phyloP scores from a whole-genome alignment of 2,797 vertebrate species.

The Hapalemur alaotrensis region DNA sequence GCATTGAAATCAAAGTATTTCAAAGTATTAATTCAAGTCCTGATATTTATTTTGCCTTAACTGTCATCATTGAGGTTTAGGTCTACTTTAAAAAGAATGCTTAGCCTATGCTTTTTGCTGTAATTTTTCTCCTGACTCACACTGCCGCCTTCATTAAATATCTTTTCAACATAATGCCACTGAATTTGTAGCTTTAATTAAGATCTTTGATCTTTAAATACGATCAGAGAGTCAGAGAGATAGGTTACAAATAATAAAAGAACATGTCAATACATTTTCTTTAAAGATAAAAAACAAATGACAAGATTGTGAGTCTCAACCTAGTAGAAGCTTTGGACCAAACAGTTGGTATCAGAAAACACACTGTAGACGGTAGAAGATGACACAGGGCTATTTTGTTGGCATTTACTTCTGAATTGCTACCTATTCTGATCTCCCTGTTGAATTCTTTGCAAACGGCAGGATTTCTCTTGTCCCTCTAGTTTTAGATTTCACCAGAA shows the following conservation, averaged over 20 bases:
- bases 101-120: constrained; percentile 4
- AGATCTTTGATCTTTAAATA: not conserved
- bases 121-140: constrained; percentile 9
- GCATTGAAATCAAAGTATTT: not conserved
- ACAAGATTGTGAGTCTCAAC: not conserved
- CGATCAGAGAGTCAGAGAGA: not conserved
- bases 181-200: constrained; percentile 15
- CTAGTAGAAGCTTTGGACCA: not conserved
- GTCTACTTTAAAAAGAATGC: not conserved
- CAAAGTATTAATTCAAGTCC: not conserved
- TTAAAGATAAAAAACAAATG: not conserved
- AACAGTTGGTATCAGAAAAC: not conserved
- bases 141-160: not conserved
- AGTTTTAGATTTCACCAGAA: constrained; percentile 53
- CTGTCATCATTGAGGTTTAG: not conserved
- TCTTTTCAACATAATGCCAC: constrained; percentile 17
- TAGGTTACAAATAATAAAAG: not conserved
- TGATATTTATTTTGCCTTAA: not conserved
- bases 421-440: not conserved
- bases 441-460: not conserved
- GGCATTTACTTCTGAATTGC: not conserved
- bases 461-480: not conserved
- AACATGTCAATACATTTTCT: not conserved
- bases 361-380: not conserved
- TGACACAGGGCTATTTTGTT: not conserved